A percentile compares a stretch with the other conserved stretches of the same genome.
These are phyloP conservation scores for Cremastobaeus sp. DNA, from an alignment of 2,888 invertebrate species.

Conservation along the genomic window DNA sequence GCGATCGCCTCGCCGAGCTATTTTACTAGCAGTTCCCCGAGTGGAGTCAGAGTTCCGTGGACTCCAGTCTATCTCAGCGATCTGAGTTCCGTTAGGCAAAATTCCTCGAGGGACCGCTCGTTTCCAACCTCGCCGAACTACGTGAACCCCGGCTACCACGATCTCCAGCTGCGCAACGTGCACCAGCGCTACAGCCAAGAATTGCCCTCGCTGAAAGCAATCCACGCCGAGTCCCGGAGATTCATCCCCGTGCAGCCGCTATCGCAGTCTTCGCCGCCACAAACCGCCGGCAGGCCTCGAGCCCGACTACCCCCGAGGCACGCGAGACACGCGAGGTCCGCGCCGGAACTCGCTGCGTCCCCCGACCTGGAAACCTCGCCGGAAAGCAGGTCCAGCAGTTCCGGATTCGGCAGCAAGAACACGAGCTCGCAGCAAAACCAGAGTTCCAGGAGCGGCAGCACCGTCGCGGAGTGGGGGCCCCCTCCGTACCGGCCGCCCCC, in stretches of 20 bases:
- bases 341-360: slow-evolving; percentile 83
- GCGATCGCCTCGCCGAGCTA: slow-evolving; percentile 66
- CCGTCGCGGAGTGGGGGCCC: slow-evolving; percentile 86
- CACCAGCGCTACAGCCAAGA: slow-evolving; percentile 86
- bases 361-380: slow-evolving; percentile 86
- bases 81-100: slow-evolving; percentile 90
- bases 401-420: slow-evolving; percentile 94
- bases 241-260: slow-evolving; percentile 83
- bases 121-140: slow-evolving; percentile 74
- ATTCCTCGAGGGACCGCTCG: slow-evolving; percentile 88
- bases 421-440: slow-evolving; percentile 91
- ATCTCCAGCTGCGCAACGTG: slow-evolving; percentile 82
- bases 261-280: slow-evolving; percentile 82
- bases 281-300: slow-evolving; percentile 79
- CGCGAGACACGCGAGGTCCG: slow-evolving; percentile 83
- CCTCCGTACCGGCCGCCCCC: slow-evolving; percentile 87
- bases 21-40: slow-evolving; percentile 80
- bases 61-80: slow-evolving; percentile 90
- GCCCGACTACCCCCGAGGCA: slow-evolving; percentile 84
- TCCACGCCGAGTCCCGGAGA: slow-evolving; percentile 84
- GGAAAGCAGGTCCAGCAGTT: slow-evolving; percentile 91
- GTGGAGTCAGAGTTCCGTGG: slow-evolving; percentile 83
- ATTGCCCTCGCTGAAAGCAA: slow-evolving; percentile 84
- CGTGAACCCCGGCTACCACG: slow-evolving; percentile 87
- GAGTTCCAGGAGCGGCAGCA: slow-evolving; percentile 86